Evolutionary conservation across 1,140 invertebrate species (phyloP), one percentile per base, ranked within the genome.

Genomic region (Camponotus vicinus): DNA sequence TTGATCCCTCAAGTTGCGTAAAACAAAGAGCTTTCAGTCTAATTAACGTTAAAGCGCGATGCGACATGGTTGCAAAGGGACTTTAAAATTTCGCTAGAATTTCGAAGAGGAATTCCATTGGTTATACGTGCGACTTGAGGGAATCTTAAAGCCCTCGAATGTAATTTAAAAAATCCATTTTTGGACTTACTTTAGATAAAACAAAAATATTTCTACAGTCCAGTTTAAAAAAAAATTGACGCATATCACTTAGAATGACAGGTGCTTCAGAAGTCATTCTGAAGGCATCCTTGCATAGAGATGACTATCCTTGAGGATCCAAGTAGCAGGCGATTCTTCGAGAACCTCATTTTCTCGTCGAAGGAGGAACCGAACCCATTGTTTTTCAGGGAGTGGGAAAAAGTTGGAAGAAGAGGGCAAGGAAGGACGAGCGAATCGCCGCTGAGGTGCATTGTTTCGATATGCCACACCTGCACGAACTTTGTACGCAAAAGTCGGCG

Each of bases 391-490:
- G 40, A 82, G 52, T 4, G 59, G 79, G 67, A 57, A 67, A 70
- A n/a, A 63, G 40, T 40, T 15, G 15, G 40, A 21, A 57, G 21
- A 8, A 3, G 7, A 21, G 15, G 15, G 4, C 5, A 18, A 66
- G 27, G 5, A n/a, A 57, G 78, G 75, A 64, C 15, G 49, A 52
- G 37, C 34, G n/a, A 34, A 27, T 78, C 61, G 18, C 34, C 34
- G 63, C 71, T 42, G 45, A 67, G 70, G 79, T 34, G 82, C 66
- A 76, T 85, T 90, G 80, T 90, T 90, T 79, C 80, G 80, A 21
- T 61, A 75, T 57, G 88, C 89, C 89, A 86, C 89, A 90, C 86
- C 86, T 90, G 86, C 79, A 52, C 61, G 42, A 66, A 61, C 49
- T 78, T 83, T 49, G 34, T 67, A 77, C 85, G 85, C 73, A 87